A percentile compares a stretch with the other conserved stretches of the same genome.
Evolutionary conservation across 2,113 vertebrate genomes (phyloP).

Genomic region (Albula goreensis): DNA sequence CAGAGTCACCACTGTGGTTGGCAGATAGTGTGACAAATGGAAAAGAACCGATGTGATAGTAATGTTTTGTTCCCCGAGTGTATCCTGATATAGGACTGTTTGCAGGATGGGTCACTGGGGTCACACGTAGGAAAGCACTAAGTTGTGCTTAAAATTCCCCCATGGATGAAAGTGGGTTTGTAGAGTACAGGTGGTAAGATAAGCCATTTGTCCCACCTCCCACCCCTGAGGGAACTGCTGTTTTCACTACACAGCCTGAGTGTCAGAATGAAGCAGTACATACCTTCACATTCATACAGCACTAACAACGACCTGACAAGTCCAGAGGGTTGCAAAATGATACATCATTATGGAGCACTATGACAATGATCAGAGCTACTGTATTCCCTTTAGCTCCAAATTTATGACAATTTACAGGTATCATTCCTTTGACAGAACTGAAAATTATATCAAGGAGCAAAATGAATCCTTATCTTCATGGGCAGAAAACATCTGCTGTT

Average conservation of each 20-base stretch:
- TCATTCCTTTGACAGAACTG: background rate
- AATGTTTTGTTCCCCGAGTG: constrained; percentile 59
- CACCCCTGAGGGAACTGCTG: constrained; percentile 20
- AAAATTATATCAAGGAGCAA: constrained; percentile 4
- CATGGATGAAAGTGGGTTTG: constrained; percentile 38
- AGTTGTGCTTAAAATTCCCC: constrained; percentile 40
- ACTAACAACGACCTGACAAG: background rate
- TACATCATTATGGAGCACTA: background rate
- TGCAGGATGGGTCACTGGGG: constrained; percentile 45
- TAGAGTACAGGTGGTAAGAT: constrained; percentile 28
- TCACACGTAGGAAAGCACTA: constrained; percentile 52
- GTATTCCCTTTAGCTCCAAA: background rate
- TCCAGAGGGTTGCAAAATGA: background rate
- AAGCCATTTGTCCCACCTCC: constrained; percentile 11
- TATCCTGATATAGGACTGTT: constrained; percentile 53
- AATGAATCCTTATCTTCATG: background rate
- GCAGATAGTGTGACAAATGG: constrained; percentile 61
- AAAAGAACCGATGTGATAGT: constrained; percentile 56
- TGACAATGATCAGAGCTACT: background rate
- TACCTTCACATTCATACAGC: background rate
- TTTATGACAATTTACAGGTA: background rate
- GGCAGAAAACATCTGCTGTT: background rate
- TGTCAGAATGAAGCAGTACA: constrained; percentile 8
- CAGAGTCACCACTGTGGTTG: constrained; percentile 61
- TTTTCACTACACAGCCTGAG: constrained; percentile 27